Conservation (phyloP, 2,888 invertebrate genomes). For the Metallyticus violacea region DNA sequence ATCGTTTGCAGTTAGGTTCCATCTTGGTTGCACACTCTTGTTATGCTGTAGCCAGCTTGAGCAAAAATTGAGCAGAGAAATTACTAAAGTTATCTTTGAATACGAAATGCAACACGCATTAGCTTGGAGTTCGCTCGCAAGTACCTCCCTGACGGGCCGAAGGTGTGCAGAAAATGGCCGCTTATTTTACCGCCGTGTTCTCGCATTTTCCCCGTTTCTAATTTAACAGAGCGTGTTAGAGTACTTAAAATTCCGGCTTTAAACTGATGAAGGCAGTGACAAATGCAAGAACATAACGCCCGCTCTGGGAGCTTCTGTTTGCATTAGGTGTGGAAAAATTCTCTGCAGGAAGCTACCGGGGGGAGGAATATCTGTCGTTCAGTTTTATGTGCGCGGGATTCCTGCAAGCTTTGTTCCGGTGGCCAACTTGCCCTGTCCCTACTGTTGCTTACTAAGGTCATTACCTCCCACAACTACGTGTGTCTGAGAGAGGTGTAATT, state of each 20-base stretch:
- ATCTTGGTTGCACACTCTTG: no score
- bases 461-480: background rate
- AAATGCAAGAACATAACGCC: background rate
- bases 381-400: background rate
- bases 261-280: background rate
- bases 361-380: background rate
- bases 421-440: background rate
- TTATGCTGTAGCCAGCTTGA: background rate
- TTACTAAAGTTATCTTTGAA: background rate
- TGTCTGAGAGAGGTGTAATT: background rate
- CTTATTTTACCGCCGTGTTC: background rate
- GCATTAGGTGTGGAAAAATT: background rate
- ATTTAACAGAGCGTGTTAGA: background rate
- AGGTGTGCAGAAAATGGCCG: background rate
- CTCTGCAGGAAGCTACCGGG: background rate
- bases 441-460: background rate
- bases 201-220: background rate
- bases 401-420: background rate
- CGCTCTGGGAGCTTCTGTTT: background rate
- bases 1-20: no score
- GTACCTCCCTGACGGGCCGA: background rate
- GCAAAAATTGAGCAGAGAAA: background rate
- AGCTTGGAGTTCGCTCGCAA: background rate
- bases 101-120: background rate
- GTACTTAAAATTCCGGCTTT: background rate